Evolutionary conservation across 2,888 invertebrate genomes (phyloP), one percentile per base, ranked within the genome.

Genomic region (Drosophila buzzatii): DNA sequence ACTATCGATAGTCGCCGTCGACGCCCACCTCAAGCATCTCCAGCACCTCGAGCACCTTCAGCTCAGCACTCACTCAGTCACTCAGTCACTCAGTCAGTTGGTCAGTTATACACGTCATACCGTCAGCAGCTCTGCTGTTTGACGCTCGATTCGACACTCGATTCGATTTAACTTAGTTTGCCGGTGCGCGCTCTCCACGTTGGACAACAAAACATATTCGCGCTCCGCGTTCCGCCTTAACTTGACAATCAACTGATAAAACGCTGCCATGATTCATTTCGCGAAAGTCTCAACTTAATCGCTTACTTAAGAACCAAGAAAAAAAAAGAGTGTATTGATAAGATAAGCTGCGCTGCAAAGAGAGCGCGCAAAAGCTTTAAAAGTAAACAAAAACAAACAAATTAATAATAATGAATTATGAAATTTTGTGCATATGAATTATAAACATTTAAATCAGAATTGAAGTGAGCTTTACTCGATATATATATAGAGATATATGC

Each of bases 171-270:
- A 60, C 71, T 82, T 71, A 85, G 90, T 88, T 88, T 87, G 81
- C 87, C 87, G 89, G 87, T 62, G 81, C 78, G 71, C 81, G 81
- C 83, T 87, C 73, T 52, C 42, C 76, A 75, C 74, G 76, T 71
- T 85, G 77, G 82, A 82, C 81, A 85, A 67, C 39, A 64, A 64
- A 64, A 64, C 41, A 37, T 63, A 60, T 72, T 52, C 47, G 63
- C 73, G 77, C 63, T 72, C 52, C 72, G 71, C 60, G 68, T 68
- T 68, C 49, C 47, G 73, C 52, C 69, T 51, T 45, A 37, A 37
- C 45, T 55, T 55, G 49, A 20, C 60, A 68, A 62, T 55, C 63
- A 45, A 57, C 52, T 71, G 71, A 71, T 71, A 78, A 62, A 67
- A 37, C 42, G 39, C 9, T 14, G 35, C 16, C 42, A 42, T 78